phyloP scores from a whole-genome alignment of 2,113 vertebrate genomes.

The Embiotoca jacksoni region DNA sequence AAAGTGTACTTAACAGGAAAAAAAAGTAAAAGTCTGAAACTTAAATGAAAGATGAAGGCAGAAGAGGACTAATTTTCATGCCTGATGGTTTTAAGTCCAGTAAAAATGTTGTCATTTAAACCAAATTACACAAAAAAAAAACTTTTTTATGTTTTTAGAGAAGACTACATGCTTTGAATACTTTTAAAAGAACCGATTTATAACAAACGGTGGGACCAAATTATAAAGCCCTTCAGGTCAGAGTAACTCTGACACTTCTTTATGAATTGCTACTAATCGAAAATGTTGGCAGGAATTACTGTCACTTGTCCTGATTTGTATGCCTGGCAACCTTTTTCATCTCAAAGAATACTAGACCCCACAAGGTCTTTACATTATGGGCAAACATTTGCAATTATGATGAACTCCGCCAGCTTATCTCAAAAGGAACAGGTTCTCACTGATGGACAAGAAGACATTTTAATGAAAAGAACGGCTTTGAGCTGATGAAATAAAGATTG shows the following conservation, averaged over 20 bases:
- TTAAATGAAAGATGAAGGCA: slow-evolving; percentile 26
- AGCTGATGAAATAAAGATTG: slow-evolving; percentile 84
- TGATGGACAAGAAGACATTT: slow-evolving; percentile 81
- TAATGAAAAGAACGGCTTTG: slow-evolving; percentile 82
- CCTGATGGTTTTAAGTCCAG: slow-evolving; percentile 8
- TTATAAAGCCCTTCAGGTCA: slow-evolving; percentile 60
- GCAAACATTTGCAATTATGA: slow-evolving; percentile 86
- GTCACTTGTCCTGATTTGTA: slow-evolving; percentile 78
- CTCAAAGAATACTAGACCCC: slow-evolving; percentile 77
- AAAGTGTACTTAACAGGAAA: slow-evolving; percentile 34
- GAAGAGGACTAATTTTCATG: slow-evolving; percentile 27
- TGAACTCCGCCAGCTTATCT: slow-evolving; percentile 82
- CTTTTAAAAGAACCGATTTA: slow-evolving; percentile 21
- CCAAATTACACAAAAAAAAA: slow-evolving; percentile 3
- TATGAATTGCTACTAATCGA: slow-evolving; percentile 67
- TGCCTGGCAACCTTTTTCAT: slow-evolving; percentile 79
- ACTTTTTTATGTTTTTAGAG: slow-evolving; percentile 3
- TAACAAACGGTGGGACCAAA: slow-evolving; percentile 36
- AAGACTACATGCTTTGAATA: slow-evolving; percentile 1
- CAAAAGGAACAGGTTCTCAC: slow-evolving; percentile 76
- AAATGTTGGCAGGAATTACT: slow-evolving; percentile 78
- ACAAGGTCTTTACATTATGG: slow-evolving; percentile 79
- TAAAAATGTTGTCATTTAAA: background rate
- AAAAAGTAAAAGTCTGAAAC: slow-evolving; percentile 43
- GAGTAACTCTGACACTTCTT: slow-evolving; percentile 65